These are phyloP conservation scores for Megalopta genalis DNA, from an alignment of 1,140 invertebrate species.

Conservation along the genomic window DNA sequence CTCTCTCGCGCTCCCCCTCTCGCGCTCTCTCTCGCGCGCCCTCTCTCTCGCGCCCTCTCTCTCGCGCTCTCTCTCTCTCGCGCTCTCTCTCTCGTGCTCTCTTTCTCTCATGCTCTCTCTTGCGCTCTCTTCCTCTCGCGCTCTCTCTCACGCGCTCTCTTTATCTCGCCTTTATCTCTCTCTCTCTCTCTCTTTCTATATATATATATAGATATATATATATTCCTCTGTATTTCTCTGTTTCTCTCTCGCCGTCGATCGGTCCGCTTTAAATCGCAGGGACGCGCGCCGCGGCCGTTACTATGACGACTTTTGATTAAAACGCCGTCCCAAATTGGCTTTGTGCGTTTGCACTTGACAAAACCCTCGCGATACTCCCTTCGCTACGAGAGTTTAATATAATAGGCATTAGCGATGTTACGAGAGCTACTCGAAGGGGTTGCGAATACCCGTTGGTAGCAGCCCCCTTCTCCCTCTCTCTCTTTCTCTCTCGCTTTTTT, in stretches of 20 bases:
- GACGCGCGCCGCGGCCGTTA: slow-evolving; percentile 25
- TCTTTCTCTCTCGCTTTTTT: too few relatives aligned
- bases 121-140: neutral
- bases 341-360: slow-evolving; percentile 61
- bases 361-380: slow-evolving; percentile 44
- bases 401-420: slow-evolving; percentile 63
- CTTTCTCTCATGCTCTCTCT: neutral
- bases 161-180: too few relatives aligned
- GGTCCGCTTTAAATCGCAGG: slow-evolving; percentile 43
- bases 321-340: slow-evolving; percentile 57
- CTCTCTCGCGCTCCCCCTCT: too few relatives aligned
- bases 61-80: too few relatives aligned
- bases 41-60: neutral
- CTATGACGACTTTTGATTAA: slow-evolving; percentile 65
- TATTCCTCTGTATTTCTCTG: slow-evolving; percentile 10
- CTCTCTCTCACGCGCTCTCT: neutral
- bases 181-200: too few relatives aligned
- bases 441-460: slow-evolving; percentile 24
- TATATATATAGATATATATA: neutral
- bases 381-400: slow-evolving; percentile 52
- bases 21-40: too few relatives aligned
- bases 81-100: too few relatives aligned
- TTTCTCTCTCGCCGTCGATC: neutral
- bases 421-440: slow-evolving; percentile 54
- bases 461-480: neutral